phyloP scores from a whole-genome alignment of 2,888 invertebrate genomes.

The Pammene fasciana region DNA sequence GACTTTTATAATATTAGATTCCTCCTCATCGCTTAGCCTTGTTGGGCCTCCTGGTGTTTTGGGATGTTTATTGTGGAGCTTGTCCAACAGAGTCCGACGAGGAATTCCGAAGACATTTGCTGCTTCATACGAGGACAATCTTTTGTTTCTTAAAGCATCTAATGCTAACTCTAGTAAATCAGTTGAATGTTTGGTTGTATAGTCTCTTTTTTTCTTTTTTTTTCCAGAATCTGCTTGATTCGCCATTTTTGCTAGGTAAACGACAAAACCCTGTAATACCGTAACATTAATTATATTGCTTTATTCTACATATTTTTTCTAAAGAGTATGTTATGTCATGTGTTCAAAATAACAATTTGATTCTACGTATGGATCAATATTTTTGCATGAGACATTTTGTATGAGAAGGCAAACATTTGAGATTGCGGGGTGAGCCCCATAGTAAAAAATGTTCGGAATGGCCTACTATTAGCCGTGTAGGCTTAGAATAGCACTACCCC shows the following conservation, averaged over 20 bases:
- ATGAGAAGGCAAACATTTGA: no score
- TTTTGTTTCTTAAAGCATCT: conserved; percentile 4
- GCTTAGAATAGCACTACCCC: no score
- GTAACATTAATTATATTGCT: not conserved
- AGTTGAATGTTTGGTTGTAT: conserved; percentile 9
- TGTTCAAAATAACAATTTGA: no score
- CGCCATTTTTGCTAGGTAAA: not conserved
- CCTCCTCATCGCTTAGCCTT: conserved; percentile 40
- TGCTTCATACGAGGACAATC: conserved; percentile 42
- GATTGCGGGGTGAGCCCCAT: no score
- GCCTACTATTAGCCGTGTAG: no score
- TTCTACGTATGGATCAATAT: no score
- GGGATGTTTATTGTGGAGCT: conserved; percentile 42
- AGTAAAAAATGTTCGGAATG: no score
- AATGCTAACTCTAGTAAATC: conserved; percentile 14
- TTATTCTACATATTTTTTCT: no score
- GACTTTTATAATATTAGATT: conserved; percentile 40
- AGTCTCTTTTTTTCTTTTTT: conserved; percentile 4
- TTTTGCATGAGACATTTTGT: no score
- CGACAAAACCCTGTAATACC: conserved; percentile 6
- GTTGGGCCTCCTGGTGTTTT: conserved; percentile 27
- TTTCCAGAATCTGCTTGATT: conserved; percentile 6
- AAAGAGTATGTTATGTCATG: no score
- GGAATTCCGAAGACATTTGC: conserved; percentile 46
- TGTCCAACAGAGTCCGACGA: conserved; percentile 45